Percentiles rank a stretch among this genome's conserved stretches.
Evolutionary conservation across 2,113 vertebrate species (phyloP).

Genomic region (Zapornia atra): DNA sequence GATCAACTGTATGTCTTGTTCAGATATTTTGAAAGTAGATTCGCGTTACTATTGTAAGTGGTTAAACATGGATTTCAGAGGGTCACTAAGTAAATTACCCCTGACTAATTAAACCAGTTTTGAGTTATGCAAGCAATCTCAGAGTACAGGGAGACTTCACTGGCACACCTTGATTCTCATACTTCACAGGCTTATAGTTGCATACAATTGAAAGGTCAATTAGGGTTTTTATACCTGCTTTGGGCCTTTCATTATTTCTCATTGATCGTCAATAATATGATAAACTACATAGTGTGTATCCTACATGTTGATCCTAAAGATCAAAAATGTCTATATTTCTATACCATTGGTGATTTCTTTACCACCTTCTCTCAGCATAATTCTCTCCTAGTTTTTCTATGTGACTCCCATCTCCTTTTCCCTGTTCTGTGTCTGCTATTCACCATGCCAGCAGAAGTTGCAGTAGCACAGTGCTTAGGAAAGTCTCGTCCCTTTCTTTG

Average conservation of each 20-base stretch:
- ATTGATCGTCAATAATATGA: not conserved
- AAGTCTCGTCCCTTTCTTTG: not conserved
- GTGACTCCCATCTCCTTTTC: not conserved
- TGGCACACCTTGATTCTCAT: not conserved
- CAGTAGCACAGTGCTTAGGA: not conserved
- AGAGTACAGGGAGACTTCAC: not conserved
- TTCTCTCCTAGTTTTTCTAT: not conserved
- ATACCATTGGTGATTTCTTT: not conserved
- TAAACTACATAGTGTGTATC: not conserved
- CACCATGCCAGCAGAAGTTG: not conserved
- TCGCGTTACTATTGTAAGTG: not conserved
- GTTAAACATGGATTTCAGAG: not conserved
- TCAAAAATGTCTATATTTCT: not conserved
- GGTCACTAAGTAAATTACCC: constrained; percentile 17
- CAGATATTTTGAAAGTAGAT: not conserved
- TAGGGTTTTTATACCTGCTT: not conserved
- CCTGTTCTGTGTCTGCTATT: not conserved
- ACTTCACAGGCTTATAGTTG: not conserved
- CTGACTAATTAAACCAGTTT: constrained; percentile 53
- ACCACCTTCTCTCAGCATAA: not conserved
- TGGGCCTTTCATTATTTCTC: not conserved
- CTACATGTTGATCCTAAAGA: not conserved
- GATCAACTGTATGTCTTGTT: not conserved
- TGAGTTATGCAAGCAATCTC: constrained; percentile 20
- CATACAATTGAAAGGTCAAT: not conserved